phyloP scores from a whole-genome alignment of 2,888 invertebrate species.

The Diadromus collaris region DNA sequence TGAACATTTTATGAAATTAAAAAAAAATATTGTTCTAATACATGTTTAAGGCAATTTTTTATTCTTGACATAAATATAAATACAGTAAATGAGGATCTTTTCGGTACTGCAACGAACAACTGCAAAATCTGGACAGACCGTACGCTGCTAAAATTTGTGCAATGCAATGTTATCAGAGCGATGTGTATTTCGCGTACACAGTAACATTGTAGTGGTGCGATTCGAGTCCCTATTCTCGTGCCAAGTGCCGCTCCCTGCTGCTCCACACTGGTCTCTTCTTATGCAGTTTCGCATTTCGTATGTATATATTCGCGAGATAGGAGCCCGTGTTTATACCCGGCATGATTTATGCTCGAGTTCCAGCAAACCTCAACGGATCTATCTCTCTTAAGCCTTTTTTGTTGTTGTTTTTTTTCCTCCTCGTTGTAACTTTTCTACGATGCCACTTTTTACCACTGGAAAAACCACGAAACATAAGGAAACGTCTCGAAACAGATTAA shows the following conservation, averaged over 20 bases:
- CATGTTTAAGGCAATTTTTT: neutral
- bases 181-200: neutral
- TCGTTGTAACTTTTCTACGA: constrained; percentile 19
- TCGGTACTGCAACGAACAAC: neutral
- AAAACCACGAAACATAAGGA: constrained; percentile 4
- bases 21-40: no score
- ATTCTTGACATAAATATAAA: neutral
- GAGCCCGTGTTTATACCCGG: constrained; percentile 14
- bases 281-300: constrained; percentile 19
- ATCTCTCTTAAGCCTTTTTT: constrained; percentile 2
- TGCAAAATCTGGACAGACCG: neutral
- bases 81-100: neutral
- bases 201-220: neutral
- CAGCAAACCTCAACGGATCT: constrained; percentile 17
- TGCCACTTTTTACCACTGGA: neutral
- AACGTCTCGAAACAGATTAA: neutral
- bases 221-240: constrained; percentile 1
- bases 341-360: constrained; percentile 17
- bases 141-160: neutral
- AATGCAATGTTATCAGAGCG: neutral
- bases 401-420: neutral
- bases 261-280: constrained; percentile 8
- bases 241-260: constrained; percentile 21
- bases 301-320: constrained; percentile 26
- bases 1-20: no score